These are phyloP conservation scores for Heliconius cydno DNA, from an alignment of 2,888 invertebrate genomes.

Conservation along the genomic window DNA sequence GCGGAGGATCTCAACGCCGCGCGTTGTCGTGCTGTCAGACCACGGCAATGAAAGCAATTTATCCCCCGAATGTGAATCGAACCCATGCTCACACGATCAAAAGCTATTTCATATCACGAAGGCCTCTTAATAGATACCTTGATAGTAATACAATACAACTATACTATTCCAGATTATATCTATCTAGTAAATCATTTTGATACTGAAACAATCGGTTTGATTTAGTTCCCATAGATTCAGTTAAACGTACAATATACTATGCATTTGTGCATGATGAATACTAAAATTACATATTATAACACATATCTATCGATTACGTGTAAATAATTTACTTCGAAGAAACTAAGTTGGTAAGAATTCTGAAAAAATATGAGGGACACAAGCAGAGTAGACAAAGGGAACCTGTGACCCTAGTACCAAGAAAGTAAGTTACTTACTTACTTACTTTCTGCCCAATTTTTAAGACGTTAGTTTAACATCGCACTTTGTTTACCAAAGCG, in stretches of 20 bases:
- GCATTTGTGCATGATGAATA: not conserved
- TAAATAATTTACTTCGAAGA: too few species aligned
- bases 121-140: not conserved
- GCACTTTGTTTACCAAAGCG: too few species aligned
- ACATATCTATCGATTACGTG: too few species aligned
- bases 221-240: slow-evolving; percentile 12
- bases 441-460: too few species aligned
- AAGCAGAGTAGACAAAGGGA: too few species aligned
- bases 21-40: not conserved
- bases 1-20: not conserved
- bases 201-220: slow-evolving; percentile 15
- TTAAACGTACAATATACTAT: not conserved
- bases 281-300: not conserved
- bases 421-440: too few species aligned
- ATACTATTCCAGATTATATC: not conserved
- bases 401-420: too few species aligned
- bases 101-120: too few species aligned
- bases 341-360: too few species aligned
- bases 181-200: slow-evolving; percentile 4
- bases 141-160: not conserved
- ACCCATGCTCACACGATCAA: too few species aligned
- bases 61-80: not conserved
- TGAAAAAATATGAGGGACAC: too few species aligned
- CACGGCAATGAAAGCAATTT: not conserved
- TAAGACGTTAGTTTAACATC: too few species aligned